Percentiles rank a stretch among this genome's conserved stretches.
Evolutionary conservation across 2,888 invertebrate species (phyloP).

Genomic region (Erebia ligea): DNA sequence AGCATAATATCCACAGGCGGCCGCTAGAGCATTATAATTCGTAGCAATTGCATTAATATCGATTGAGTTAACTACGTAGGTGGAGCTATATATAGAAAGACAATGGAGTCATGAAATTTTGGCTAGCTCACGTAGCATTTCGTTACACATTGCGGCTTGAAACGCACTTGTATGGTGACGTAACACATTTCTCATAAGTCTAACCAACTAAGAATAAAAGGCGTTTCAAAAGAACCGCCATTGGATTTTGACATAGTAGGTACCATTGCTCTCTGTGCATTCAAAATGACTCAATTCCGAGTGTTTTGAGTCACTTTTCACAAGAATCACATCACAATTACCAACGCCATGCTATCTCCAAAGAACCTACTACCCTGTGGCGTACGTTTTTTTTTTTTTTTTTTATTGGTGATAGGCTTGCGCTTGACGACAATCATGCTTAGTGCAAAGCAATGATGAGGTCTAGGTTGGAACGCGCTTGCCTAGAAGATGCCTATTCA

Average conservation of each 20-base stretch:
- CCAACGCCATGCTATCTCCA: background rate
- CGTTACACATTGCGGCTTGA: conserved; percentile 42
- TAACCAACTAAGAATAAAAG: conserved; percentile 30
- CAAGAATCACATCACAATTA: background rate
- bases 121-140: conserved; percentile 32
- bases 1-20: no score
- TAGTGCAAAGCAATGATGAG: no score
- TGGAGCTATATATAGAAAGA: conserved; percentile 27
- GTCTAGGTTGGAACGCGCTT: no score
- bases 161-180: conserved; percentile 33
- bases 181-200: conserved; percentile 44
- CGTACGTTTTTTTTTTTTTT: no score
- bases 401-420: no score
- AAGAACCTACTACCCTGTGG: background rate
- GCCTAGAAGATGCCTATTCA: no score
- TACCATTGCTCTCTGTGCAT: background rate
- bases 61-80: background rate
- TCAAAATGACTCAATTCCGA: background rate
- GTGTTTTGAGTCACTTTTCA: background rate
- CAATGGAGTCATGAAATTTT: conserved; percentile 32
- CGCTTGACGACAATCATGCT: no score
- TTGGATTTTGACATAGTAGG: background rate
- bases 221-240: conserved; percentile 25
- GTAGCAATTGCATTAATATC: conserved; percentile 4
- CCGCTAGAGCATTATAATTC: background rate